Conservation (phyloP, 2,888 invertebrate genomes). For the Heliconius erato region DNA sequence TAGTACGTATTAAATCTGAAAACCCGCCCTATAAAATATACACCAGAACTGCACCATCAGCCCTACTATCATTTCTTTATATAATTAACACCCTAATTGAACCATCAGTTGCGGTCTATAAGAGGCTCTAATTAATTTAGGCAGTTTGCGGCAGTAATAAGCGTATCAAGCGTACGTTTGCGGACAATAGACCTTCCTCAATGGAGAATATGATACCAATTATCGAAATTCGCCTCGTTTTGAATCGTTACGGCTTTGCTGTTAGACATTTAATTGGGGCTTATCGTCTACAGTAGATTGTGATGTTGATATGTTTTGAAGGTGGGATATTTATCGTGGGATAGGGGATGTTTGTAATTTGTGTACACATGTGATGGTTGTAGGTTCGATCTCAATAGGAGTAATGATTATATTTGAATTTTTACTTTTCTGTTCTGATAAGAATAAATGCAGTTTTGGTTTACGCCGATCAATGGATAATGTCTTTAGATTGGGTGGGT, state of each 20-base stretch:
- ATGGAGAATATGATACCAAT: slow-evolving; percentile 64
- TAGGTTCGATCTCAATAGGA: not conserved
- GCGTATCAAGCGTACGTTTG: slow-evolving; percentile 81
- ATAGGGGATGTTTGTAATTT: too few species aligned
- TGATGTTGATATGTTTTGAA: not conserved
- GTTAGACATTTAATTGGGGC: slow-evolving; percentile 35
- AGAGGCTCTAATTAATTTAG: slow-evolving; percentile 80
- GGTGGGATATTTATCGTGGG: too few species aligned
- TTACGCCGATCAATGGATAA: not conserved
- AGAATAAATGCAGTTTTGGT: too few species aligned
- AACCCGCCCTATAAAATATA: too few species aligned
- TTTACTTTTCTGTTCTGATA: not conserved
- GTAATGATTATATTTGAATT: not conserved
- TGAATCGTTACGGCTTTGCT: slow-evolving; percentile 43
- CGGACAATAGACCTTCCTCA: slow-evolving; percentile 59
- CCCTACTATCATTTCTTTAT: not conserved
- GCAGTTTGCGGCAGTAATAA: slow-evolving; percentile 76
- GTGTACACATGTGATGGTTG: not conserved
- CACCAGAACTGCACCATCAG: not conserved
- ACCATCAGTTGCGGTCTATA: slow-evolving; percentile 61
- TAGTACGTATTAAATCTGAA: not conserved
- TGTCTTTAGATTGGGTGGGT: not conserved
- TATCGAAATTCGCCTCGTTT: slow-evolving; percentile 58
- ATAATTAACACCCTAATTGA: slow-evolving; percentile 8
- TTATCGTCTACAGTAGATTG: slow-evolving; percentile 9